phyloP scores from a whole-genome alignment of 2,797 vertebrate genomes.

The Epinephelus coioides region DNA sequence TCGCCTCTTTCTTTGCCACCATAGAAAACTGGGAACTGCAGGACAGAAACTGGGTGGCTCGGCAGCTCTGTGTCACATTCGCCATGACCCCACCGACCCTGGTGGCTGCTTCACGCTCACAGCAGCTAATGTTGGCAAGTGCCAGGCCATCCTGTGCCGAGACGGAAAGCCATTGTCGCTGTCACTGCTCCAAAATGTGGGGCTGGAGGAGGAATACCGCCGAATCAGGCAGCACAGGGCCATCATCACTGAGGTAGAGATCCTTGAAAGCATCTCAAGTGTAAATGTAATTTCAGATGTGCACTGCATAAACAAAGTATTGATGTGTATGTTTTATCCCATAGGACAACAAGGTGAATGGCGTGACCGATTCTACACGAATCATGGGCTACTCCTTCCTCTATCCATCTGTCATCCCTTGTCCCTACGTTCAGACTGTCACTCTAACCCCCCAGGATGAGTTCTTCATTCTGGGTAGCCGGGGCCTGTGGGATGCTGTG shows the following conservation, averaged over 20 bases:
- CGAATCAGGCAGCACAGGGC: slow-evolving; percentile 94
- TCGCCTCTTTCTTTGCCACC: slow-evolving; percentile 7
- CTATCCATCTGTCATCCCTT: slow-evolving; percentile 95
- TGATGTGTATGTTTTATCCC: slow-evolving; percentile 14
- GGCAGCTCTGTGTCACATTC: slow-evolving; percentile 96
- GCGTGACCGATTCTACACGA: slow-evolving; percentile 96
- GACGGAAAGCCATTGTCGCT: slow-evolving; percentile 94
- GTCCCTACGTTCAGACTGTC: slow-evolving; percentile 94
- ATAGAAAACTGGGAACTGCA: slow-evolving; percentile 96
- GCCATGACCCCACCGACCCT: slow-evolving; percentile 95
- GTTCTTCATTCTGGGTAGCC: slow-evolving; percentile 97
- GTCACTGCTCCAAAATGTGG: slow-evolving; percentile 91
- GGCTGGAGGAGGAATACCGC: slow-evolving; percentile 92
- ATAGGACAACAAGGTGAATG: slow-evolving; percentile 98
- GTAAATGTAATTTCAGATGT: neutral
- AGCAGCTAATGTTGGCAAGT: slow-evolving; percentile 96
- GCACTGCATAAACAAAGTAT: neutral
- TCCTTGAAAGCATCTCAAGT: neutral
- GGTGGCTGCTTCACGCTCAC: slow-evolving; percentile 95
- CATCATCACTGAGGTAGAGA: slow-evolving; percentile 94
- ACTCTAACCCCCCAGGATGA: slow-evolving; percentile 95
- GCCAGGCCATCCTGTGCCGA: slow-evolving; percentile 95
- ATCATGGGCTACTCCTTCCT: slow-evolving; percentile 99
- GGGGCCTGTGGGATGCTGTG: slow-evolving; percentile 94
- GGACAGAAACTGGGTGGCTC: slow-evolving; percentile 97